Percentiles rank a stretch among this genome's conserved stretches.
Conservation (phyloP, 2,888 invertebrate genomes). For the Augiades crinisus region DNA sequence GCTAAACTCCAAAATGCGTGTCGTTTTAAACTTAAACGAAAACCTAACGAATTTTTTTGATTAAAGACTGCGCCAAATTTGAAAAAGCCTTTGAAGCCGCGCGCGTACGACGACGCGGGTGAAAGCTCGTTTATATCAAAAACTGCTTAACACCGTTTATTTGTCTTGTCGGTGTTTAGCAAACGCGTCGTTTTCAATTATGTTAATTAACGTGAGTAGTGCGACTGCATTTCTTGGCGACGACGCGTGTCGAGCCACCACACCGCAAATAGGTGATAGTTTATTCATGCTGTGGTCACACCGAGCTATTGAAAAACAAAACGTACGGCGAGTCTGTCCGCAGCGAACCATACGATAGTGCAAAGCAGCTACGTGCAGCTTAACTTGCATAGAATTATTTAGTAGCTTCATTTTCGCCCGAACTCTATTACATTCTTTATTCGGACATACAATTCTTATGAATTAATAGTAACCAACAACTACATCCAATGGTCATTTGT, state of each 20-base stretch:
- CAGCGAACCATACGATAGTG: slow-evolving; percentile 10
- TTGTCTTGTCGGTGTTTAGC: slow-evolving; percentile 28
- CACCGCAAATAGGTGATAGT: slow-evolving; percentile 33
- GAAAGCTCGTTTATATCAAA: no score
- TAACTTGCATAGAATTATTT: slow-evolving; percentile 13
- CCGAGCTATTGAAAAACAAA: slow-evolving; percentile 20
- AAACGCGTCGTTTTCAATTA: slow-evolving; percentile 55
- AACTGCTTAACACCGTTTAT: not conserved
- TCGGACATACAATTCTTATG: no score
- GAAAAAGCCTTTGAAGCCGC: no score
- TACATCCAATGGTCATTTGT: not conserved
- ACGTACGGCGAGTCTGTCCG: not conserved
- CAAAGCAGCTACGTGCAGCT: slow-evolving; percentile 11
- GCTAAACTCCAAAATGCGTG: no score
- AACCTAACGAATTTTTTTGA: no score
- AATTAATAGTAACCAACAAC: not conserved
- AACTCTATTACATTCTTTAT: not conserved
- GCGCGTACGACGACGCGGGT: no score
- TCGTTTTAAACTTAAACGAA: no score
- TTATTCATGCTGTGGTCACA: slow-evolving; percentile 16
- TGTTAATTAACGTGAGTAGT: slow-evolving; percentile 50
- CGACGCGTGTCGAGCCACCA: slow-evolving; percentile 43
- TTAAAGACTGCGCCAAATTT: no score
- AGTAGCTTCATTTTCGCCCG: not conserved
- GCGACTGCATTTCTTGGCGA: slow-evolving; percentile 49